Conservation (phyloP, 2,113 vertebrate genomes). For the Oryzias curvinotus region DNA sequence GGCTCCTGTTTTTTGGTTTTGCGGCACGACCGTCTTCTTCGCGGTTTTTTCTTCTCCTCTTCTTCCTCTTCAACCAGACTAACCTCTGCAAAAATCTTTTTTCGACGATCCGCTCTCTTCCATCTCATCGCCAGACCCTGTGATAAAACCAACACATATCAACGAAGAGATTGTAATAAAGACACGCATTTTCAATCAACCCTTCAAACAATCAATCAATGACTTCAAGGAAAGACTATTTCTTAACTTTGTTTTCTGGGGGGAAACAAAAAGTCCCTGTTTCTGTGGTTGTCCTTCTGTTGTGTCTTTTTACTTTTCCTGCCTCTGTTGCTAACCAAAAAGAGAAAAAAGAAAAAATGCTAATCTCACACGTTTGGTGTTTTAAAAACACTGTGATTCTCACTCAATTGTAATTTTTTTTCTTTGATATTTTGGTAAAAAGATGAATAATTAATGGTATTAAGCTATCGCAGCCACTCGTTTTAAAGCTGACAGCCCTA, state of each 20-base stretch:
- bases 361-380: conserved; percentile 87
- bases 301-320: conserved; percentile 54
- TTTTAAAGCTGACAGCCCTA: conserved; percentile 80
- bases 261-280: conserved; percentile 77
- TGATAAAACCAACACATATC: conserved; percentile 84
- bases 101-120: conserved; percentile 68
- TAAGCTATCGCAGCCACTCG: conserved; percentile 87
- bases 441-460: conserved; percentile 76
- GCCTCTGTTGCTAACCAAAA: conserved; percentile 90
- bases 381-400: conserved; percentile 89
- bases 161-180: conserved; percentile 87
- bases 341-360: conserved; percentile 34
- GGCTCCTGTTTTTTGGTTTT: conserved; percentile 67
- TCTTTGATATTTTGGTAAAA: conserved; percentile 48
- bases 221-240: conserved; percentile 78
- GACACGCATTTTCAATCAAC: conserved; percentile 87
- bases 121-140: conserved; percentile 71
- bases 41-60: conserved; percentile 16
- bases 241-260: conserved; percentile 40
- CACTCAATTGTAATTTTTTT: conserved; percentile 55
- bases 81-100: conserved; percentile 58
- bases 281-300: conserved; percentile 35
- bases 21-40: conserved; percentile 1
- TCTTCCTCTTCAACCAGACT: conserved; percentile 67
- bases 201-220: conserved; percentile 72